Percentiles rank a stretch among this genome's conserved stretches.
phyloP scores from a whole-genome alignment of 2,888 invertebrate genomes.

The Parascotia fuliginaria region DNA sequence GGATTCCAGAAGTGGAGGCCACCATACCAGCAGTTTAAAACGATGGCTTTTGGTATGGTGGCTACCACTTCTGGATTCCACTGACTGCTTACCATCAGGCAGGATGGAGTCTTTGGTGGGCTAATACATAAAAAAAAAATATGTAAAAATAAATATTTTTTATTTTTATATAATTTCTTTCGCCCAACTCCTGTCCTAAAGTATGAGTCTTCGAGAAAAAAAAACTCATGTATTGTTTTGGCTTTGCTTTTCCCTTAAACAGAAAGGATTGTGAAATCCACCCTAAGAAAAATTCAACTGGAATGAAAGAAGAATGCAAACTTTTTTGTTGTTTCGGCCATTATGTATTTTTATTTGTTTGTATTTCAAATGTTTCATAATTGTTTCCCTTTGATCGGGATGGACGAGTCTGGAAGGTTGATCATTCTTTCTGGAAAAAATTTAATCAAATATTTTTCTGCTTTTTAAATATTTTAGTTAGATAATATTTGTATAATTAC shows the following conservation, averaged over 20 bases:
- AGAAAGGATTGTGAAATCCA: constrained; percentile 69
- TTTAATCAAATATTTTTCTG: constrained; percentile 30
- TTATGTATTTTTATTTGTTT: constrained; percentile 51
- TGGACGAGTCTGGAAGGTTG: constrained; percentile 35
- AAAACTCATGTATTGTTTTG: constrained; percentile 64
- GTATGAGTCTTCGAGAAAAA: constrained; percentile 47
- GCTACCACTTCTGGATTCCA: too few relatives aligned
- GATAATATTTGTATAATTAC: background rate
- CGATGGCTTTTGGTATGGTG: too few relatives aligned
- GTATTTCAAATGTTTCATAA: constrained; percentile 51
- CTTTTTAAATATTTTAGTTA: constrained; percentile 1
- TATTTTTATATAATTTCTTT: background rate
- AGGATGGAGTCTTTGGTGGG: too few relatives aligned
- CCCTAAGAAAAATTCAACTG: constrained; percentile 69
- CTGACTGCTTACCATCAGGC: too few relatives aligned
- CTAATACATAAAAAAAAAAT: too few relatives aligned
- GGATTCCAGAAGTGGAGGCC: too few relatives aligned
- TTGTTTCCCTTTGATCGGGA: constrained; percentile 52
- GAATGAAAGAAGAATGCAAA: constrained; percentile 66
- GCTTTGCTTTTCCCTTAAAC: constrained; percentile 52
- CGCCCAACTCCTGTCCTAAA: constrained; percentile 40
- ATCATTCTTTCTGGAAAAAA: constrained; percentile 31
- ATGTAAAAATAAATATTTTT: too few relatives aligned
- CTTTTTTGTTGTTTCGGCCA: constrained; percentile 53
- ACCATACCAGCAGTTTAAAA: too few relatives aligned